Evolutionary conservation across 2,113 vertebrate species (phyloP), one percentile per base, ranked within the genome.

Genomic region (Pseudorhombus dupliciocellatus): DNA sequence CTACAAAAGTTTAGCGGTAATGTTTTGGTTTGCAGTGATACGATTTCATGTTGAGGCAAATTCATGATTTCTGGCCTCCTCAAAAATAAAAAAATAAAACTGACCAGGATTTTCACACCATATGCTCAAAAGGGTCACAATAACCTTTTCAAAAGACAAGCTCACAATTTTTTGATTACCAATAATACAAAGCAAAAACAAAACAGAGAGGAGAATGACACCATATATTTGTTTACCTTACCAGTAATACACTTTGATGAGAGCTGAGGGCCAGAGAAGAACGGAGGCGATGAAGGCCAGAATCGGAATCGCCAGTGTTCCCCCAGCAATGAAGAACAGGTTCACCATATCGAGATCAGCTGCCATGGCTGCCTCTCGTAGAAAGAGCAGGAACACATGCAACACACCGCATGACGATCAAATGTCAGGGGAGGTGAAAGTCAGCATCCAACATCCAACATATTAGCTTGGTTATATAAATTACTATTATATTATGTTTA

Each of bases 231-330:
- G 54, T 61, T 10, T 3, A 54, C n/a, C 94, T 95, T 93, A 98
- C 97, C 97, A 98, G 83, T 97, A 96, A 84, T 99, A 99, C 71
- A 98, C 95, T 90, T 80, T 95, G 73, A 99, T 98, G 31, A 99
- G 95, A 0, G 93, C 95, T 0, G 97, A 95, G 42, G 97, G 97
- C 95, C 97, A 99, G 67, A 98, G 92, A 16, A 98, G 90, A 66
- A 98, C 97, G 0, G 95, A 97, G 15, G 95, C 96, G 14, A 96
- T 90, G 0, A 99, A 99, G 22, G 95, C 95, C 89, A 99, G 87
- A 84, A 99, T 96, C 15, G 97, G 97, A 85, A 98, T 92, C 31
- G 95, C 95, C 81, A 99, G 90, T 0, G 95, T 99, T 44, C 94
- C 95, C 0, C 94, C 93, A 0, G 96, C 97, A 0, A 98, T 96